Conservation (phyloP, 2,113 vertebrate genomes). For the Serinus canaria region DNA sequence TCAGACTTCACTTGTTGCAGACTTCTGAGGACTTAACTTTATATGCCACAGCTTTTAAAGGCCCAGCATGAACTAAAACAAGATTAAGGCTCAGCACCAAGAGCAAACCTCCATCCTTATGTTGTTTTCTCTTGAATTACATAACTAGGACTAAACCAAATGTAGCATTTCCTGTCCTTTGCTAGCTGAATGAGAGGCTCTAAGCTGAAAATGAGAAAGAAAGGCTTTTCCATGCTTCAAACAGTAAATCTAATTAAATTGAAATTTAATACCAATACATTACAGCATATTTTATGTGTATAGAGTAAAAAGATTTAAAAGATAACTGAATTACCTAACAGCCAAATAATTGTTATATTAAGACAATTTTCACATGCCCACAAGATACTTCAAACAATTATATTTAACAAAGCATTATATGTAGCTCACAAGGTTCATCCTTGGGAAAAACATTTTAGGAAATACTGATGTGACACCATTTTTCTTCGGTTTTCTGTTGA, state of each 20-base stretch:
- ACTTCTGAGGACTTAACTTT: not conserved
- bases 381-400: not conserved
- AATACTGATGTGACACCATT: not conserved
- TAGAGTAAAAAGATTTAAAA: not conserved
- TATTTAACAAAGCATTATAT: not conserved
- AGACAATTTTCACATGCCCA: not conserved
- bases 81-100: not conserved
- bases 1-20: not conserved
- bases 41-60: not conserved
- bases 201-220: not conserved
- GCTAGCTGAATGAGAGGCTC: not conserved
- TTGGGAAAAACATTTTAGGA: not conserved
- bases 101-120: not conserved
- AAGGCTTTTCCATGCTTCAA: not conserved
- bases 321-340: not conserved
- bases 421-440: not conserved
- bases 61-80: not conserved
- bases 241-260: not conserved
- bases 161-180: not conserved
- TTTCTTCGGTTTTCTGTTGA: not conserved
- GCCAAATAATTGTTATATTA: not conserved
- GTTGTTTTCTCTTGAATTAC: not conserved
- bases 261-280: not conserved
- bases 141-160: not conserved
- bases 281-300: not conserved